phyloP scores from a whole-genome alignment of 2,113 vertebrate genomes.

The Glaucomys volans region DNA sequence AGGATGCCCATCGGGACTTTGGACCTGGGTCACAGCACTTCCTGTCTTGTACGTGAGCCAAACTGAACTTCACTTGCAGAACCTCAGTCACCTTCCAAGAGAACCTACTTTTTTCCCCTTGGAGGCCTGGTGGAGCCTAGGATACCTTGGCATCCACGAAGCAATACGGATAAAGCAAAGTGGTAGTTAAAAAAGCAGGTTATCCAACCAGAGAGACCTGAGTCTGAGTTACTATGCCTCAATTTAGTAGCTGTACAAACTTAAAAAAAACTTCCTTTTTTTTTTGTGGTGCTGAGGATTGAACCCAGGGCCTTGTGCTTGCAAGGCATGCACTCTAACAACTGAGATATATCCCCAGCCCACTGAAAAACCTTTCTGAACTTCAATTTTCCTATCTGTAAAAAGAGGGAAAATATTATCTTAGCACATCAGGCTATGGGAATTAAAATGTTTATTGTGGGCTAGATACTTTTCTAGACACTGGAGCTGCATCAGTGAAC shows the following conservation, averaged over 20 bases:
- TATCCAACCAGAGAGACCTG: background rate
- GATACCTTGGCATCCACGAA: slow-evolving; percentile 31
- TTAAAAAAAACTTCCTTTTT: no score
- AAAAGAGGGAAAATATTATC: background rate
- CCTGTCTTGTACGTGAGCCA: slow-evolving; percentile 93
- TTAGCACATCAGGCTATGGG: background rate
- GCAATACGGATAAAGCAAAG: background rate
- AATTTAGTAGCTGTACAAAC: background rate
- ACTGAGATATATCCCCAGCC: no score
- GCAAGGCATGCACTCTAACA: no score
- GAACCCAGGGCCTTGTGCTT: no score
- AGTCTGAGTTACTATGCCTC: background rate
- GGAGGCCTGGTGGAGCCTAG: background rate
- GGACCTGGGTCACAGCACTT: slow-evolving; percentile 99
- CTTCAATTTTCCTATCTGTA: slow-evolving; percentile 34
- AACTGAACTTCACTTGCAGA: slow-evolving; percentile 35
- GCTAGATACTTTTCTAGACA: background rate
- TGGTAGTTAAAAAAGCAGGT: background rate
- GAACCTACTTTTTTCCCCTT: background rate
- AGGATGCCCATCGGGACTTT: slow-evolving; percentile 98
- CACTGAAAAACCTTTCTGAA: slow-evolving; percentile 1
- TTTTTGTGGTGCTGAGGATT: no score
- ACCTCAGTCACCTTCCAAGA: background rate
- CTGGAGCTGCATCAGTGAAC: background rate
- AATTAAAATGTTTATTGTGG: slow-evolving; percentile 49